Conservation (phyloP, 1,140 invertebrate species). For the Drosophila ercepeae region DNA sequence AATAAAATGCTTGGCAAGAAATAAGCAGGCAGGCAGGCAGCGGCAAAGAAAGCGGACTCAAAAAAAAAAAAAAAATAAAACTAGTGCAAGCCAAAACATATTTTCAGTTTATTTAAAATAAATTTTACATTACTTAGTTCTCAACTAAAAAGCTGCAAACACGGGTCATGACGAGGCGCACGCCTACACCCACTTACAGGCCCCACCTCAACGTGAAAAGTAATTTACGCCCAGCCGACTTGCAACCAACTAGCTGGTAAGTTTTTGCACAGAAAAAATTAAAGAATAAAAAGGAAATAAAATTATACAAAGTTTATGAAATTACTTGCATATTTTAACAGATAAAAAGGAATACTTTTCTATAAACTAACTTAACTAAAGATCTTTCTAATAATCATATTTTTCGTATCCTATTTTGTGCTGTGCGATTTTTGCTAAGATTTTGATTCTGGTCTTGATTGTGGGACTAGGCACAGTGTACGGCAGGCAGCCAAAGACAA, state of each 20-base stretch:
- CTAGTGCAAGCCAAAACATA: constrained; percentile 59
- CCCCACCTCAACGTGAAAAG: constrained; percentile 42
- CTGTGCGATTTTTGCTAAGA: constrained; percentile 20
- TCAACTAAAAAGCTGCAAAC: constrained; percentile 51
- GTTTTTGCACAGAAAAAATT: constrained; percentile 15
- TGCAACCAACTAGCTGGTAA: constrained; percentile 20
- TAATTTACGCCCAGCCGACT: constrained; percentile 68
- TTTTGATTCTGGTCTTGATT: constrained; percentile 1
- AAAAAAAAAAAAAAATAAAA: constrained; percentile 23
- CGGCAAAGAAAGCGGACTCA: not conserved
- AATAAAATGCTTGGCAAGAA: constrained; percentile 76
- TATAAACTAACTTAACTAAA: not conserved
- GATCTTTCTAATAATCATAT: not conserved
- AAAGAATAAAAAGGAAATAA: not conserved
- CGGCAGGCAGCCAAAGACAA: constrained; percentile 79
- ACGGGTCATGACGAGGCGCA: constrained; percentile 43
- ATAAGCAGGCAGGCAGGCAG: constrained; percentile 54
- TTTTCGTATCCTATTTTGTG: constrained; percentile 6
- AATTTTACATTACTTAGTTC: constrained; percentile 78
- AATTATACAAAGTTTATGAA: no score
- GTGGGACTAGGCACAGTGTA: constrained; percentile 61
- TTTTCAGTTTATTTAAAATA: constrained; percentile 81
- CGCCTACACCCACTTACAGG: constrained; percentile 10
- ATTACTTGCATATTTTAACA: no score
- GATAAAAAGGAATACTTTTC: no score